phyloP scores from a whole-genome alignment of 2,113 vertebrate genomes.

The Oreochromis tanganicae region DNA sequence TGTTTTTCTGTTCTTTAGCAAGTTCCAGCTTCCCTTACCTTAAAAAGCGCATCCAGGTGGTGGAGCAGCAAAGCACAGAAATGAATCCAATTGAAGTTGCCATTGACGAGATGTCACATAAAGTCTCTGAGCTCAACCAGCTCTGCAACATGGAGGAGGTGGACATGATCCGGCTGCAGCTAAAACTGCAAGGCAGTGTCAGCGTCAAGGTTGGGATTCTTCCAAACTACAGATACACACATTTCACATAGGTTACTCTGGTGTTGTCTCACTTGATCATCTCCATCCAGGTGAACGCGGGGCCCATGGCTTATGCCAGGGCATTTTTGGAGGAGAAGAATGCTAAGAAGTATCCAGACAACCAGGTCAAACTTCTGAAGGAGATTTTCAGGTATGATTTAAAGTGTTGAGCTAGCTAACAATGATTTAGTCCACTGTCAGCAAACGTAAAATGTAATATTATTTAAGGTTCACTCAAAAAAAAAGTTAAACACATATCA shows the following conservation, averaged over 20 bases:
- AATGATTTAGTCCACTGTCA: not conserved
- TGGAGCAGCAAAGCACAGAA: conserved; percentile 91
- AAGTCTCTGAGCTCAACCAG: conserved; percentile 94
- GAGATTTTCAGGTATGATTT: conserved; percentile 92
- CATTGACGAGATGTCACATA: conserved; percentile 97
- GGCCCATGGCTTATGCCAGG: conserved; percentile 95
- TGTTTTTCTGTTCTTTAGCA: conserved; percentile 63
- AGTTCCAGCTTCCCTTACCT: conserved; percentile 92
- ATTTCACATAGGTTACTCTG: not conserved
- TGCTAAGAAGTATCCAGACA: conserved; percentile 96
- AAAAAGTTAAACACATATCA: not conserved
- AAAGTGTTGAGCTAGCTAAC: not conserved
- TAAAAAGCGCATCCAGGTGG: conserved; percentile 94
- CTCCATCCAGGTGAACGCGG: conserved; percentile 85
- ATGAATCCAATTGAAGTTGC: conserved; percentile 98
- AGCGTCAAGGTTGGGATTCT: conserved; percentile 73
- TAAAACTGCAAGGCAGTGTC: conserved; percentile 97
- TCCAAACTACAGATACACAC: not conserved
- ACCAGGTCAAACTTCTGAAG: conserved; percentile 95
- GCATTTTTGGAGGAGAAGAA: conserved; percentile 97
- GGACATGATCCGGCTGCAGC: conserved; percentile 97
- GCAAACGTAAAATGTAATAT: not conserved
- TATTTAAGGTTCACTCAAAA: not conserved
- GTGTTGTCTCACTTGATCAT: not conserved
- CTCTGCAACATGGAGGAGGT: conserved; percentile 92